Percentiles rank a stretch among this genome's conserved stretches.
These are phyloP conservation scores for Nipponacmea schrenckii DNA, from an alignment of 2,888 invertebrate species.

Conservation along the genomic window DNA sequence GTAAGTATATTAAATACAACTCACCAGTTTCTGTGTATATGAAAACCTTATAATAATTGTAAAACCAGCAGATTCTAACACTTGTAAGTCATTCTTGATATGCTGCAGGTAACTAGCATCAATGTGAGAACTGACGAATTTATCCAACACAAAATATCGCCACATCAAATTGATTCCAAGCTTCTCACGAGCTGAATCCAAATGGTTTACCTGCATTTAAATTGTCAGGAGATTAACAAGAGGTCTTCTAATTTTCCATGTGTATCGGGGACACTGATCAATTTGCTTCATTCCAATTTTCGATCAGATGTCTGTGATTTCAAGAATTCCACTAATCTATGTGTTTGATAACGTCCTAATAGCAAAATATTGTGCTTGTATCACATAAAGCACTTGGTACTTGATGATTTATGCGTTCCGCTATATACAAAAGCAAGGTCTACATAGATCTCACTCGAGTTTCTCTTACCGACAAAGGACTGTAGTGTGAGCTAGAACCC, in stretches of 20 bases:
- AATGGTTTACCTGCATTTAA: not conserved
- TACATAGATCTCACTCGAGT: slow-evolving; percentile 10
- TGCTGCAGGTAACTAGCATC: slow-evolving; percentile 21
- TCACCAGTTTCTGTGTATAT: slow-evolving; percentile 24
- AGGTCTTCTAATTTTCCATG: too few relatives aligned
- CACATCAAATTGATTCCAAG: slow-evolving; percentile 25
- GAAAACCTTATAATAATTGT: slow-evolving; percentile 27
- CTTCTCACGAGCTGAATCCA: slow-evolving; percentile 15
- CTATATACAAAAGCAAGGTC: too few relatives aligned
- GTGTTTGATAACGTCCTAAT: too few relatives aligned
- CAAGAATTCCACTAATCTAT: too few relatives aligned
- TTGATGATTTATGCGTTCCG: too few relatives aligned
- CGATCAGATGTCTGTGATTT: too few relatives aligned
- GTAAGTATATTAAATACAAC: not conserved
- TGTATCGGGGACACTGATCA: too few relatives aligned
- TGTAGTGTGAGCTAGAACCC: slow-evolving; percentile 9
- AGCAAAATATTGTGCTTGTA: too few relatives aligned
- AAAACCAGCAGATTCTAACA: slow-evolving; percentile 18
- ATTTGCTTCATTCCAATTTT: too few relatives aligned
- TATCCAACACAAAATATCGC: slow-evolving; percentile 27
- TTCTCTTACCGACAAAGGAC: slow-evolving; percentile 17
- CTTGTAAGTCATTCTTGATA: slow-evolving; percentile 23
- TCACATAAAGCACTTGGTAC: too few relatives aligned
- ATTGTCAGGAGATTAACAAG: too few relatives aligned
- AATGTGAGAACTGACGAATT: slow-evolving; percentile 19